Base-by-base conservation (phyloP, 2,113 vertebrate genomes). In the Vidua macroura region DNA sequence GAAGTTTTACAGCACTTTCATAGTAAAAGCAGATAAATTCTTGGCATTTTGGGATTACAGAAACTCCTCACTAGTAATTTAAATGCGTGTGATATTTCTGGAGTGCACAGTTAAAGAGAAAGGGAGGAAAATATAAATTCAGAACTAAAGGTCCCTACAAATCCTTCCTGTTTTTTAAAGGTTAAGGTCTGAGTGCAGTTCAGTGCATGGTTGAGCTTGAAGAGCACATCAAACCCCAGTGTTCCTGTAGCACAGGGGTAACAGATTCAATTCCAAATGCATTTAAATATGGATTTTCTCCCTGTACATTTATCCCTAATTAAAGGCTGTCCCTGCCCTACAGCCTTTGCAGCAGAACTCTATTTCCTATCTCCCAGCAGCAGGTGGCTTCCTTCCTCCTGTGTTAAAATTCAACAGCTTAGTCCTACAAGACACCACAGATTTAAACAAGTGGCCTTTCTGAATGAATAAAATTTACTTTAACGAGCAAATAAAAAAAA, bases 381-480 rank as follows among this genome's bases (percentile, higher is more conserved):
- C 81, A 92, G 81, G 77, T 81, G 86, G 84, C 84, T 94, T 92
- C 77, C 81, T 78, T 82, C 77, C 77, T 83, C 63, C 62, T 81
- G 5, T 10, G 46, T 20, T 78, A 69, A 84, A 77, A 51, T 58
- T 44, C 41, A 80, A 44, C 30, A 63, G 35, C 9, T 87, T 12
- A 53, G 67, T 46, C 52, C 68, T 78, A 5, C 27, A 77, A 37
- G 25, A 28, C 19, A 70, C 2, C 12, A 49, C 15, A 13, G 43
- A 46, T 63, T 78, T 63, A 28, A 59, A 46, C 5, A 91, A 83
- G 48, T 20, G 8, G 5, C 7, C 28, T 72, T 82, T 48, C 51
- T 12, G 30, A 72, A 51, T 1, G 4, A 58, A 28, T 24, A 43
- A 64, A 27, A 43, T 68, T 59, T 72, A 13, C 6, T 46, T 74